Evolutionary conservation across 2,888 invertebrate genomes (phyloP).

Genomic region (Synergus gifuensis): DNA sequence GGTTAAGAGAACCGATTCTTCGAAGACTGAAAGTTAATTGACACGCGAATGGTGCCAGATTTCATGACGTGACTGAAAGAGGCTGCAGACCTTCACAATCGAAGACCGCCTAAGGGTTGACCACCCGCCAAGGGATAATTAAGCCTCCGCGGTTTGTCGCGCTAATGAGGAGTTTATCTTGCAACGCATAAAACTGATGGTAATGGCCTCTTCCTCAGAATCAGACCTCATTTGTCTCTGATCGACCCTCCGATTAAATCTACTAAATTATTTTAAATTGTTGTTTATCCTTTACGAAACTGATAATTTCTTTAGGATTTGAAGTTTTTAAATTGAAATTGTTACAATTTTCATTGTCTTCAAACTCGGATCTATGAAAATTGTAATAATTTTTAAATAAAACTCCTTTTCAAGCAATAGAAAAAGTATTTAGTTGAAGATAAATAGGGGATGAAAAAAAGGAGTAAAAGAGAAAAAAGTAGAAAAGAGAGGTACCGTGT

Average conservation of each 20-base stretch:
- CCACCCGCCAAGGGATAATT: slow-evolving; percentile 49
- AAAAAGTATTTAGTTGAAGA: slow-evolving; percentile 14
- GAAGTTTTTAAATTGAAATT: no score
- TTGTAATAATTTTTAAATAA: neutral
- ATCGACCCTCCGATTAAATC: neutral
- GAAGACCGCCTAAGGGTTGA: slow-evolving; percentile 6
- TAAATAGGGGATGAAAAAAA: slow-evolving; percentile 10
- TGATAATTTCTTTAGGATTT: no score
- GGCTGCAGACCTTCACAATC: neutral
- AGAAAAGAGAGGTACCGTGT: slow-evolving; percentile 51
- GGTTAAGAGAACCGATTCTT: neutral
- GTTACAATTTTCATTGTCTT: no score
- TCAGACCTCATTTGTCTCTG: neutral
- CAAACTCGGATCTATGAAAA: neutral
- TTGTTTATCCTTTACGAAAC: no score
- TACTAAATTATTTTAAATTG: neutral
- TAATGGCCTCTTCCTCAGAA: neutral
- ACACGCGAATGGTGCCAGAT: slow-evolving; percentile 3
- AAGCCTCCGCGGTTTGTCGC: slow-evolving; percentile 53
- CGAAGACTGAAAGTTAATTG: neutral
- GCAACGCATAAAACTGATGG: slow-evolving; percentile 43
- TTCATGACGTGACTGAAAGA: neutral
- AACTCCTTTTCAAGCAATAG: neutral
- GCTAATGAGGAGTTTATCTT: slow-evolving; percentile 71
- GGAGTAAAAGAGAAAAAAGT: neutral